These are phyloP conservation scores for Hippocampus abdominalis DNA, from an alignment of 2,113 vertebrate genomes.

Conservation along the genomic window DNA sequence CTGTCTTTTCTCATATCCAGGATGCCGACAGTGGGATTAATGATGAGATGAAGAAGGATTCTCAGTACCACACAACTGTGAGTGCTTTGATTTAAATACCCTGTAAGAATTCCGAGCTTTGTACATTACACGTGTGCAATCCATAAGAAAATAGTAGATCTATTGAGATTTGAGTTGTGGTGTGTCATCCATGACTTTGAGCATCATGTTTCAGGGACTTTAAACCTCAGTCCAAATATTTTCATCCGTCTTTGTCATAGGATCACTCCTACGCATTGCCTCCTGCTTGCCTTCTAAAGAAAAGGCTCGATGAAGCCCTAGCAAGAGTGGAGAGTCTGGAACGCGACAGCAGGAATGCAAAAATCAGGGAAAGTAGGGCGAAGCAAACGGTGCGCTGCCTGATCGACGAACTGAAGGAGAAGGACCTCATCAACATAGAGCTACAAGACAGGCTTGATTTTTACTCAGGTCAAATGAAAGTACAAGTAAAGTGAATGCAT, in stretches of 20 bases:
- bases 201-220: background rate
- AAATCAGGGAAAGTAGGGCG: background rate
- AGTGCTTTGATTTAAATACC: background rate
- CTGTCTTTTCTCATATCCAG: background rate
- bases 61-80: background rate
- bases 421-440: slow-evolving; percentile 15
- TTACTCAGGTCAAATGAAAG: slow-evolving; percentile 2
- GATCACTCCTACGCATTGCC: slow-evolving; percentile 13
- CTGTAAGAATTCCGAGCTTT: background rate
- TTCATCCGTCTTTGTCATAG: background rate
- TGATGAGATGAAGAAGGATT: background rate
- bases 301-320: slow-evolving; percentile 7
- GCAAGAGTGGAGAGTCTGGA: slow-evolving; percentile 10
- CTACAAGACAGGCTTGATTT: background rate
- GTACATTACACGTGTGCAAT: no score
- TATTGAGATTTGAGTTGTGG: no score
- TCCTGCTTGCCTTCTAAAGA: background rate
- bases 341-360: background rate
- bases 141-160: no score
- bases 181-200: no score
- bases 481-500: no score
- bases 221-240: background rate
- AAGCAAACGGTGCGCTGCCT: background rate
- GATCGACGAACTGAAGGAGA: slow-evolving; percentile 7
- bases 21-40: background rate